Evolutionary conservation across 2,797 vertebrate species (phyloP), one percentile per base, ranked within the genome.

Genomic region (Anolis apletophallus): DNA sequence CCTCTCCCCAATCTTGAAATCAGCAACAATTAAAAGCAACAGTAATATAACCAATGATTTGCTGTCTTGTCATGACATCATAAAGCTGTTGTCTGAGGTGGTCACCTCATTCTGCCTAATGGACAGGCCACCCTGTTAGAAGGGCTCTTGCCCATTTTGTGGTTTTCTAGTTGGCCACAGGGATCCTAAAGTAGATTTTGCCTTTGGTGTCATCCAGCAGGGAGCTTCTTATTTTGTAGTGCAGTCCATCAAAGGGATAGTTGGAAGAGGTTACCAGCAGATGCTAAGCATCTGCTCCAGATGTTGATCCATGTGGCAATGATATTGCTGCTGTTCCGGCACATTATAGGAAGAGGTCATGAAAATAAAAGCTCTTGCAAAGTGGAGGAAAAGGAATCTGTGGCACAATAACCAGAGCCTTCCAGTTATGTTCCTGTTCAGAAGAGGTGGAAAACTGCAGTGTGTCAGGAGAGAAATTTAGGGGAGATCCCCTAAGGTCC

Each of bases 241-340:
- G 12, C 19, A 82, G 5, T 21, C 68, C 50, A 36, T 55, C 11
- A 32, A 36, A 55, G 32, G 16, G 21, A 57, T 55, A 55, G 67
- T 4, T 55, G 68, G n/a, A 72, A 32, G 67, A 82, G 8, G 34
- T 50, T 32, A 68, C 50, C 40, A 68, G 52, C 79, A 81, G 79
- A 81, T 81, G 79, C 32, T 81, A 14, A 68, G 4, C 79, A 81
- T 68, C 79, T 81, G 79, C 52, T 81, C 79, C 61, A 68, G 61
- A 81, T 68, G 79, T 81, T 52, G 61, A 32, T 68, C 59, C 79
- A 68, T 68, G 29, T n/a, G 59, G 40, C 29, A 68, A 81, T 52
- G 40, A 52, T 61, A 68, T 50, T 50, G 29, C 11, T 52, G 67
- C 61, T 52, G 3, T 81, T 68, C 40, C 40, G 36, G 36, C 57